phyloP scores from a whole-genome alignment of 2,113 vertebrate genomes.

The Brachypteracias leptosomus region DNA sequence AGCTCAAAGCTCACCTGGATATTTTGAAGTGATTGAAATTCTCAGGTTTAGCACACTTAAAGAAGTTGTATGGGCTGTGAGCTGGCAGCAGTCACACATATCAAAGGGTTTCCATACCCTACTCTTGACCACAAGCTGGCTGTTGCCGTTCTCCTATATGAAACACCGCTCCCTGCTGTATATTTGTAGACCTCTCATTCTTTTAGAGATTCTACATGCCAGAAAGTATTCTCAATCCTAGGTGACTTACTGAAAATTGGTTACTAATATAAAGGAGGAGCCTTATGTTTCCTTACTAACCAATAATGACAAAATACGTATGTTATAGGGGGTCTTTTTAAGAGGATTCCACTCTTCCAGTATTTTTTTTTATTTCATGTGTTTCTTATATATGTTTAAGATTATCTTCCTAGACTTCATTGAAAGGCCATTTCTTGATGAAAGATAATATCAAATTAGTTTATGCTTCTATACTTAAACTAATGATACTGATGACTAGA shows the following conservation, averaged over 20 bases:
- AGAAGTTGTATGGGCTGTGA: neutral
- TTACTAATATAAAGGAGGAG: neutral
- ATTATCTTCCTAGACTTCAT: neutral
- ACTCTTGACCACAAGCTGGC: neutral
- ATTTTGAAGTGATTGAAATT: neutral
- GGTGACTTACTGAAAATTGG: neutral
- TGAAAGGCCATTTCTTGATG: neutral
- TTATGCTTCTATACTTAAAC: neutral
- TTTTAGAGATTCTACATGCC: neutral
- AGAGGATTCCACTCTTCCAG: neutral
- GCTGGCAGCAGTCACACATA: neutral
- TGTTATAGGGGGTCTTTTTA: no score
- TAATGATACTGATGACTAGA: neutral
- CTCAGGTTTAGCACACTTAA: neutral
- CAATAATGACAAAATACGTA: neutral
- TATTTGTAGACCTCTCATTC: neutral
- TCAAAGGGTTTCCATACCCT: neutral
- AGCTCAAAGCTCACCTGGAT: neutral
- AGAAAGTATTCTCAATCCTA: neutral
- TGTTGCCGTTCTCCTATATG: neutral
- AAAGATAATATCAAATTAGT: neutral
- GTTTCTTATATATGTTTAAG: neutral
- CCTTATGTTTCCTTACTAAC: neutral
- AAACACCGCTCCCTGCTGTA: neutral
- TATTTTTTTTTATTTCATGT: neutral